phyloP scores from a whole-genome alignment of 2,888 invertebrate genomes.

The Pachymerium ferrugineum region DNA sequence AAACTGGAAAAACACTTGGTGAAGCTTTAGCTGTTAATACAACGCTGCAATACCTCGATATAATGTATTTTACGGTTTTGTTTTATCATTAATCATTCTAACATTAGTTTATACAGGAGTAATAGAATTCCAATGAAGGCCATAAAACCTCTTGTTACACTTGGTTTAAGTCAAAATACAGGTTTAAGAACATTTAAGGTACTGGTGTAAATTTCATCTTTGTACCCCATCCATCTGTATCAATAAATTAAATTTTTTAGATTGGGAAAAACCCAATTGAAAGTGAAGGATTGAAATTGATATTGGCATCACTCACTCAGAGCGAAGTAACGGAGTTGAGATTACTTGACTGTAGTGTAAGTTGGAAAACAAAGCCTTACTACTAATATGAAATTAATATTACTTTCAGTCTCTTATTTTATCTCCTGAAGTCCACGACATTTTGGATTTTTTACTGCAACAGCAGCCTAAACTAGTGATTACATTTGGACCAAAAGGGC shows the following conservation, averaged over 20 bases:
- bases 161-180: neutral
- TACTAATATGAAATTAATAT: neutral
- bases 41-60: neutral
- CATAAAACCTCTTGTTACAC: neutral
- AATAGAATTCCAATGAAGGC: slow-evolving; percentile 5
- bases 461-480: neutral
- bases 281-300: neutral
- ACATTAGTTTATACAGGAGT: no score
- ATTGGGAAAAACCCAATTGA: slow-evolving; percentile 23
- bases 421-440: neutral
- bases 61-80: neutral
- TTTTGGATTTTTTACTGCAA: neutral
- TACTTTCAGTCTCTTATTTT: neutral
- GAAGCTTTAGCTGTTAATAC: neutral
- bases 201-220: no score
- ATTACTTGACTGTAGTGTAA: neutral
- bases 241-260: neutral
- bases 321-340: neutral
- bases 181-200: neutral
- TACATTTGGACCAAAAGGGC: neutral
- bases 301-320: neutral
- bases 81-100: neutral
- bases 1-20: neutral
- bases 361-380: neutral
- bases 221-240: no score